Evolutionary conservation across 2,113 vertebrate species (phyloP).

Genomic region (Lamprotornis superbus): DNA sequence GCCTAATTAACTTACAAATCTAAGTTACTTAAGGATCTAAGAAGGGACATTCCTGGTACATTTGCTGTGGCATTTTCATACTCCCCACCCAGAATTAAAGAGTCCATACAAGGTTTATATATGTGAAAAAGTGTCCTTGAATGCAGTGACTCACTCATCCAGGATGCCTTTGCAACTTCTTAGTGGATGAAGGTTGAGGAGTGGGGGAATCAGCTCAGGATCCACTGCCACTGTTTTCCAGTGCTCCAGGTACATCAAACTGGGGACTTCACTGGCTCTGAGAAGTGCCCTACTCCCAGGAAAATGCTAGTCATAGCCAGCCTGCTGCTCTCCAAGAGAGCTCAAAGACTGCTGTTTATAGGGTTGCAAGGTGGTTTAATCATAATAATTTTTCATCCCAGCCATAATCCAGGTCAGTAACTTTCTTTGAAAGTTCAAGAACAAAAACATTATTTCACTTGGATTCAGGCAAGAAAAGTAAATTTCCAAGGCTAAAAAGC

Average conservation of each 20-base stretch:
- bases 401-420: not conserved
- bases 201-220: not conserved
- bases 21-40: not conserved
- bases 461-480: not conserved
- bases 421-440: not conserved
- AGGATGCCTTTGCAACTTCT: not conserved
- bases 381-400: not conserved
- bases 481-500: not conserved
- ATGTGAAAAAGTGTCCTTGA: not conserved
- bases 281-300: not conserved
- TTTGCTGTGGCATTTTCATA: not conserved
- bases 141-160: not conserved
- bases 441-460: not conserved
- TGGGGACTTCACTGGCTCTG: not conserved
- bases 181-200: too few species aligned
- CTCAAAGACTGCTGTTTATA: accelerated
- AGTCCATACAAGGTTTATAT: not conserved
- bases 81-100: accelerated
- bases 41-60: not conserved
- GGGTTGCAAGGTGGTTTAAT: not conserved
- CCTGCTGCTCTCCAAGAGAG: not conserved
- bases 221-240: too few species aligned
- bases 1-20: not conserved
- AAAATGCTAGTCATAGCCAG: not conserved
- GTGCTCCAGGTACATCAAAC: not conserved